Conservation (phyloP, 2,113 vertebrate genomes). For the Brachypodius melanocephalos region DNA sequence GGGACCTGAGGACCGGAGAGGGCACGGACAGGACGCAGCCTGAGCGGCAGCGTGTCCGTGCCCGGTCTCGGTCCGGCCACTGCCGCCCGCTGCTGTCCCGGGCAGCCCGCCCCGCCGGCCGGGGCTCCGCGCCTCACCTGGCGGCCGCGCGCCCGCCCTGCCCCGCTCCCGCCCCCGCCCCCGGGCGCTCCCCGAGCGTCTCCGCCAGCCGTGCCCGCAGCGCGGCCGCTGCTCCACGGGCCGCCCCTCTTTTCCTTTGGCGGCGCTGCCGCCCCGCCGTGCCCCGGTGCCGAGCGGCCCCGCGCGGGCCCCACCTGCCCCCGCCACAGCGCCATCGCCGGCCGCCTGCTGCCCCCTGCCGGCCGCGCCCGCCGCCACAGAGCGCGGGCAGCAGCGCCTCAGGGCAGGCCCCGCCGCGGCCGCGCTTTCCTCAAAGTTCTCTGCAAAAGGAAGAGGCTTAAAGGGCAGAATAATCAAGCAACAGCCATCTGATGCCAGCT, state of each 20-base stretch:
- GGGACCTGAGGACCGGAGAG: no score
- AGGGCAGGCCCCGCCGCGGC: neutral
- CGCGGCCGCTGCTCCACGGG: no score
- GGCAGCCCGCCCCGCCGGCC: no score
- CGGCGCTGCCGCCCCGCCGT: no score
- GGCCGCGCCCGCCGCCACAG: neutral
- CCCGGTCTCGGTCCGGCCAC: neutral
- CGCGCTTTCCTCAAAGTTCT: neutral
- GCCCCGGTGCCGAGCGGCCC: no score
- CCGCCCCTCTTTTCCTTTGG: no score
- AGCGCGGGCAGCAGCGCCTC: neutral
- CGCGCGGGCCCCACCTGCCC: neutral
- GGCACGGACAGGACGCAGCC: neutral
- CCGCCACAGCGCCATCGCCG: neutral
- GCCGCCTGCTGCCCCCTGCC: conserved; percentile 69
- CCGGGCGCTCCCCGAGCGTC: no score
- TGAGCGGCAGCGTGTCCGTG: neutral
- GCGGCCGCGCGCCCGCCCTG: no score
- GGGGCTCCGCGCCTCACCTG: no score
- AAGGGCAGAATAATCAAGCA: neutral
- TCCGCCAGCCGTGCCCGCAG: no score
- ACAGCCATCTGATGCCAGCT: neutral
- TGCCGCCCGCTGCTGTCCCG: no score
- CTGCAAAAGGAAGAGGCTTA: neutral
- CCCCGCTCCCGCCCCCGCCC: no score